Conservation (phyloP, 1,140 invertebrate genomes). For the Mya arenaria region DNA sequence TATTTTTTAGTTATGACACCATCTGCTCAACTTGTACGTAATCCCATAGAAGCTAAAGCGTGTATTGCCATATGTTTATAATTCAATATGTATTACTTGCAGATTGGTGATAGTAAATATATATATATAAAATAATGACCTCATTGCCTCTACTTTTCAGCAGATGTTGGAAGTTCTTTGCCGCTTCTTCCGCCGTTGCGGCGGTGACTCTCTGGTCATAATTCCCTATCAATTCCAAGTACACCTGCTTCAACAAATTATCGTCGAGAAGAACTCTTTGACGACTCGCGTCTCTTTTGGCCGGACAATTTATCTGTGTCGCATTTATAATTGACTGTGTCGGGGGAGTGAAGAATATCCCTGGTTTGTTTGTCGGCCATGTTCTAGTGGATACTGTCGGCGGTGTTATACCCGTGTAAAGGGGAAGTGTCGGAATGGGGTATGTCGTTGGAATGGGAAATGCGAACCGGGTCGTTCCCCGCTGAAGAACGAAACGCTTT, state of each 20-base stretch:
- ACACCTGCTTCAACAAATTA: constrained; percentile 9
- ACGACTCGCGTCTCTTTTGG: constrained; percentile 14
- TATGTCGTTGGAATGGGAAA: constrained; percentile 36
- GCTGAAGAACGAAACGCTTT: constrained; percentile 12
- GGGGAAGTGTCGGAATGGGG: neutral
- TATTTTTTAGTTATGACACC: no score
- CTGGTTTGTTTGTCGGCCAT: neutral
- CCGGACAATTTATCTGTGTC: constrained; percentile 6
- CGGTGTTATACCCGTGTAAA: neutral
- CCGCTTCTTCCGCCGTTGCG: neutral
- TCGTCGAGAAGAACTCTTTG: constrained; percentile 12
- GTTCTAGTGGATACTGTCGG: neutral
- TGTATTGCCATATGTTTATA: no score
- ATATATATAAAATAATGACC: no score
- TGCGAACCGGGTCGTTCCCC: neutral
- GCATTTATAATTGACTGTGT: neutral
- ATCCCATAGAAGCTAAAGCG: no score
- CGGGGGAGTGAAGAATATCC: neutral
- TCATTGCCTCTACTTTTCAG: no score
- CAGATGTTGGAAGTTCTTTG: neutral
- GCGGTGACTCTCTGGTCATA: neutral
- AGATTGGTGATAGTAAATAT: no score
- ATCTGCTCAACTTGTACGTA: no score
- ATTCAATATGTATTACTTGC: no score
- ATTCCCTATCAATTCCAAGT: neutral